phyloP scores from a whole-genome alignment of 2,888 invertebrate species.

The Xestoiulus laeticollis region DNA sequence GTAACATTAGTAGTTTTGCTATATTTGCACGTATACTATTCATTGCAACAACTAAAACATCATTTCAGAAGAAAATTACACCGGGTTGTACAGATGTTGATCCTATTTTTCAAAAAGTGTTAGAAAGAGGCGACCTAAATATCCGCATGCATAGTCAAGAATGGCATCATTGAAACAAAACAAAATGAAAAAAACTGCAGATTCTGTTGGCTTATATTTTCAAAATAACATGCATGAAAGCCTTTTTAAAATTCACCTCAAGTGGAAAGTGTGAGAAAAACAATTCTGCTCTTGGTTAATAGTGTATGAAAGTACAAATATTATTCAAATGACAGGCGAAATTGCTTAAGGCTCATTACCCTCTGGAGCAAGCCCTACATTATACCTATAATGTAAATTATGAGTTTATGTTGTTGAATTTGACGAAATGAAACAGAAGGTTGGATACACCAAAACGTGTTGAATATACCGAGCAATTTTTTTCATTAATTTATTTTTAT shows the following conservation, averaged over 20 bases:
- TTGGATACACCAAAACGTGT: too few relatives aligned
- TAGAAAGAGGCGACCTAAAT: background rate
- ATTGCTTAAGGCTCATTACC: too few relatives aligned
- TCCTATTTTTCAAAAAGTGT: background rate
- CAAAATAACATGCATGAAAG: background rate
- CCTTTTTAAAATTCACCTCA: background rate
- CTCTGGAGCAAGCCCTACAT: too few relatives aligned
- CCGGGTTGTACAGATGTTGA: background rate
- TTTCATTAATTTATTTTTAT: too few relatives aligned
- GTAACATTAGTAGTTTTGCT: too few relatives aligned
- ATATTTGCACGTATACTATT: background rate
- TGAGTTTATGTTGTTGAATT: too few relatives aligned
- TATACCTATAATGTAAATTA: too few relatives aligned
- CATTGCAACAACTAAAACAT: background rate
- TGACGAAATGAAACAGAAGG: too few relatives aligned
- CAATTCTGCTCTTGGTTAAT: background rate
- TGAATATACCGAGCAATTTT: too few relatives aligned
- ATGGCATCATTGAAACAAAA: background rate
- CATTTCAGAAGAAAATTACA: background rate
- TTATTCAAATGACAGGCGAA: background rate
- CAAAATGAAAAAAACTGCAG: background rate
- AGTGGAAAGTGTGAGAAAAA: background rate
- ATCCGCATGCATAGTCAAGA: background rate
- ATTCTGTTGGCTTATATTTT: background rate
- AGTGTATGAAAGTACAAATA: background rate